phyloP scores from a whole-genome alignment of 37 sponge, comb jelly and placozoan species.

The Aplysina aerophoba region DNA sequence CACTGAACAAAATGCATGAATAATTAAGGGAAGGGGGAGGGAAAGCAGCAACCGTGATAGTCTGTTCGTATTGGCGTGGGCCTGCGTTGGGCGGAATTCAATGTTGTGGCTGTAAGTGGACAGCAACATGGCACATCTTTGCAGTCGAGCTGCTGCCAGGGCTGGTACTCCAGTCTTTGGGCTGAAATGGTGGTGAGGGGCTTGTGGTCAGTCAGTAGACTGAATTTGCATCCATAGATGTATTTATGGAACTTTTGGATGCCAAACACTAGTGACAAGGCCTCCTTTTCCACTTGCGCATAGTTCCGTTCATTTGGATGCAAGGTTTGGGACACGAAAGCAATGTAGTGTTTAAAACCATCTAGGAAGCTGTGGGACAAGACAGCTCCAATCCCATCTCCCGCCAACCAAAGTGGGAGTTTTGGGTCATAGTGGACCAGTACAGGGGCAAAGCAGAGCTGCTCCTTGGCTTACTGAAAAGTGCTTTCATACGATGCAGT shows the following conservation, averaged over 20 bases:
- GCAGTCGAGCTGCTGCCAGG: conserved; percentile 32
- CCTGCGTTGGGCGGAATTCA: conserved; percentile 18
- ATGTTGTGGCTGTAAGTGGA: conserved; percentile 34
- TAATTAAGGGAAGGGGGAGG: too few relatives aligned
- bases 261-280: too few relatives aligned
- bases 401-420: conserved; percentile 20
- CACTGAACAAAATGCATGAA: too few relatives aligned
- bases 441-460: conserved; percentile 22
- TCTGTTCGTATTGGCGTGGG: conserved; percentile 45
- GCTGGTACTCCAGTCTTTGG: conserved; percentile 11
- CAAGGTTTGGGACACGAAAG: conserved; percentile 34
- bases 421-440: conserved; percentile 42
- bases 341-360: conserved; percentile 32
- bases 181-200: not conserved
- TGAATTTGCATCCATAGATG: conserved; percentile 34
- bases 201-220: not conserved
- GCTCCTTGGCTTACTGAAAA: conserved; percentile 16
- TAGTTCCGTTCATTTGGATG: too few relatives aligned
- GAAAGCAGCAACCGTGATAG: conserved; percentile 38
- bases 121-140: conserved; percentile 42
- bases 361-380: conserved; percentile 37
- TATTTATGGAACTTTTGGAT: not conserved
- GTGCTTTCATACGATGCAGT: not conserved
- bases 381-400: conserved; percentile 49
- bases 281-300: too few relatives aligned